Conservation (phyloP, 2,888 invertebrate genomes). For the Mayetiola destructor region DNA sequence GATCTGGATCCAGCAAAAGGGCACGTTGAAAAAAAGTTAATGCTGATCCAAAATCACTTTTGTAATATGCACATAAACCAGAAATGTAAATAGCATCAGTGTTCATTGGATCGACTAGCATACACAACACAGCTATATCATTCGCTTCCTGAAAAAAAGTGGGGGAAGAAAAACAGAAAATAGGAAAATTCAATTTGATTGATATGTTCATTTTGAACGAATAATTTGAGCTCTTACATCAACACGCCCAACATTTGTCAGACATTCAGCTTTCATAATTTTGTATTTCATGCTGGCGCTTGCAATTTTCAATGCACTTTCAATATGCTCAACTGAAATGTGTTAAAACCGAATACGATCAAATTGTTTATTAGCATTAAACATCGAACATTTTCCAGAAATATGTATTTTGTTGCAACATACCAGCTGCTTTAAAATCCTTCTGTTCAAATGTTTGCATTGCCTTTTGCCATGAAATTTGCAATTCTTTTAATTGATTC, state of each 20-base stretch:
- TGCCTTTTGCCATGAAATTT: constrained; percentile 54
- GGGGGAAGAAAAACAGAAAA: neutral
- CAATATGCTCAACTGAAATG: constrained; percentile 64
- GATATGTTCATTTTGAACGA: no score
- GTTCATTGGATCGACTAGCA: constrained; percentile 68
- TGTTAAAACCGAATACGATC: neutral
- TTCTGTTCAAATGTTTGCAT: constrained; percentile 54
- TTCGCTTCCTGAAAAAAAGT: constrained; percentile 53
- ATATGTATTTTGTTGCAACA: no score
- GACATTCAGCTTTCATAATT: constrained; percentile 74
- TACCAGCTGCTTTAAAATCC: constrained; percentile 65
- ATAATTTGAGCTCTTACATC: no score
- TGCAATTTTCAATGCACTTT: constrained; percentile 66
- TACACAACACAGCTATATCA: constrained; percentile 73
- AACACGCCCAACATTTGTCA: constrained; percentile 63
- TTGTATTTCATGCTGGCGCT: constrained; percentile 58
- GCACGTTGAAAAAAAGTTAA: constrained; percentile 87
- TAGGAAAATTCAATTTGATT: neutral
- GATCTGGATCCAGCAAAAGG: constrained; percentile 78
- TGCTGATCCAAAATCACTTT: constrained; percentile 84
- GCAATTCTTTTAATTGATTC: constrained; percentile 49
- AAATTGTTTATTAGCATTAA: neutral
- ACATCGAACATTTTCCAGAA: neutral
- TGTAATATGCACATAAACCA: constrained; percentile 82
- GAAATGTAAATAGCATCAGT: constrained; percentile 85